Conservation (phyloP, 2,888 invertebrate genomes). For the Nomada lathburiana region DNA sequence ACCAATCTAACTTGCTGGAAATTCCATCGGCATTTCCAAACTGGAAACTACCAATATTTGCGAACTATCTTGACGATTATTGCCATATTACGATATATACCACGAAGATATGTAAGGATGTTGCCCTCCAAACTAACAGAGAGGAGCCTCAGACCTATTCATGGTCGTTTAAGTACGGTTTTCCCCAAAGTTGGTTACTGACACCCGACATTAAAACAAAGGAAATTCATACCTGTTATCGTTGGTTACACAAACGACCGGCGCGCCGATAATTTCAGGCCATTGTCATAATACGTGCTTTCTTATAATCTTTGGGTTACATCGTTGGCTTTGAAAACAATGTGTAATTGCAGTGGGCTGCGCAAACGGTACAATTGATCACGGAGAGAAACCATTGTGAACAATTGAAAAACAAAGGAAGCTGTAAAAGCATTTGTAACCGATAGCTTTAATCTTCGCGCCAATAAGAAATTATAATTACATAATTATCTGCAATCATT, state of each 20-base stretch:
- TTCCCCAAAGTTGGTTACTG: constrained; percentile 55
- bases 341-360: not conserved
- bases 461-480: constrained; percentile 22
- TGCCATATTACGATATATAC: constrained; percentile 21
- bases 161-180: constrained; percentile 46
- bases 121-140: constrained; percentile 14
- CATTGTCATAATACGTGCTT: constrained; percentile 26
- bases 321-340: not conserved
- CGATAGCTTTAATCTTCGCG: constrained; percentile 12
- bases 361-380: constrained; percentile 1
- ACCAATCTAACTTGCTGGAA: constrained; percentile 55
- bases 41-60: constrained; percentile 18
- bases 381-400: not conserved
- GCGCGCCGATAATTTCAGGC: constrained; percentile 2
- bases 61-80: not conserved
- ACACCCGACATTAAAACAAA: constrained; percentile 33
- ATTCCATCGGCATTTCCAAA: constrained; percentile 63
- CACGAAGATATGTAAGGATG: constrained; percentile 29
- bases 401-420: not conserved
- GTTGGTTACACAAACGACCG: constrained; percentile 14
- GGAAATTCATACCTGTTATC: constrained; percentile 35
- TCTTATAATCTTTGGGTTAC: constrained; percentile 9
- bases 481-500: constrained; percentile 47
- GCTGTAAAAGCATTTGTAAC: constrained; percentile 27
- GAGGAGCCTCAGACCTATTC: constrained; percentile 12